Evolutionary conservation across 2,888 invertebrate genomes (phyloP), one percentile per base, ranked within the genome.

Genomic region (Pemphredon lugubris): DNA sequence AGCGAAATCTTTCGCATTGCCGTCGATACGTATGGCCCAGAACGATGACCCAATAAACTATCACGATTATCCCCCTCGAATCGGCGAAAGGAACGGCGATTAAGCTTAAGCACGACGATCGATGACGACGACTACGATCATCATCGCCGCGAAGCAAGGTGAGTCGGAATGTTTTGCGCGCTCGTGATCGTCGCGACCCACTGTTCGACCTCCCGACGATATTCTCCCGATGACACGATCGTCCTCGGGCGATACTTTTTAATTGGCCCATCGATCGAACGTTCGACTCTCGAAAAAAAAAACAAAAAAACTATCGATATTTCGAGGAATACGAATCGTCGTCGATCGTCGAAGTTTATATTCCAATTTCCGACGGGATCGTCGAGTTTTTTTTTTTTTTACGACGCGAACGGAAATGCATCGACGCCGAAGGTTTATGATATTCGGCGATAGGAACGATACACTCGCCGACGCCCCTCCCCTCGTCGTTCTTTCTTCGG

Each of bases 81-180:
- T 50, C 26, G 44, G 40, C 16, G 53, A 66, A 54, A 54, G 53
- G 40, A 34, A 18, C 14, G 44, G n/a, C 16, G 18, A 32, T 18
- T 42, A 40, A 23, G 47, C 18, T 34, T 14, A 18, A 2, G 48
- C 18, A 26, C n/a, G 0, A 50, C n/a, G 34, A 37, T 48, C 47
- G 59, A 59, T 40, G 58, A 65, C 51, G 60, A 55, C 50, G 16
- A 50, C 20, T 53, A 45, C 18, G 34, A 40, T 55, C 42, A 48
- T 37, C 44, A 42, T 57, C 45, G 45, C 42, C 45, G 45, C 42
- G 48, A 39, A 37, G 55, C 67, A 61, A 71, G 64, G 76, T 57
- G 54, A 77, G 63, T 73, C 53, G 63, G 60, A n/a, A 48, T 76
- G 57, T 76, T 73, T n/a, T 71, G 65, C 65, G 57, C 59, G 58